A percentile compares a stretch with the other conserved stretches of the same genome.
phyloP scores from a whole-genome alignment of 2,888 invertebrate genomes.

The Scelioninae gen. 1 region DNA sequence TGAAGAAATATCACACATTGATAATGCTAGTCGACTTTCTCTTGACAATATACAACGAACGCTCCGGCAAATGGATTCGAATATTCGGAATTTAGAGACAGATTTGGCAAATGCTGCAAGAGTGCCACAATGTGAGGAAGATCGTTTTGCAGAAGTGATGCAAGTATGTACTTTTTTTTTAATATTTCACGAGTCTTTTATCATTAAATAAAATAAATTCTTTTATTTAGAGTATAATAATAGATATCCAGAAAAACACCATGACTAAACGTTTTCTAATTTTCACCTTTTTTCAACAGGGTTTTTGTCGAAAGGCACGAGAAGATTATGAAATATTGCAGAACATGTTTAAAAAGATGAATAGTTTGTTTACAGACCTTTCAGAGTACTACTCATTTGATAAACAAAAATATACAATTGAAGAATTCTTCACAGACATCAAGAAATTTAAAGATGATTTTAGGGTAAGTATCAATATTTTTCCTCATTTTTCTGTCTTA shows the following conservation, averaged over 20 bases:
- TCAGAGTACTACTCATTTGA: conserved; percentile 97
- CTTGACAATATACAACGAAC: conserved; percentile 92
- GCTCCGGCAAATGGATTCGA: conserved; percentile 93
- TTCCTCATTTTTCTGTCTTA: too few species aligned
- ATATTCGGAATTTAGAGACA: conserved; percentile 94
- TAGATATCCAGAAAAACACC: background rate
- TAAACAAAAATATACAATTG: conserved; percentile 95
- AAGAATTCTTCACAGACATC: conserved; percentile 97
- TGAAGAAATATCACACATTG: conserved; percentile 96
- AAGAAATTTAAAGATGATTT: conserved; percentile 97
- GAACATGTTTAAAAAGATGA: conserved; percentile 97
- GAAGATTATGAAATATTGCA: conserved; percentile 94
- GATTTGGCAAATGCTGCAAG: conserved; percentile 95
- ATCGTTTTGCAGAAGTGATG: conserved; percentile 94
- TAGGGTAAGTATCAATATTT: conserved; percentile 85
- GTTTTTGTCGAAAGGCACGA: conserved; percentile 91
- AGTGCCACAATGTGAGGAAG: conserved; percentile 91
- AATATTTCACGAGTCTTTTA: too few species aligned
- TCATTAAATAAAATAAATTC: too few species aligned
- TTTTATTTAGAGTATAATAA: too few species aligned
- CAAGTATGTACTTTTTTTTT: too few species aligned
- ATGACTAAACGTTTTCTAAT: background rate
- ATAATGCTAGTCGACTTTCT: conserved; percentile 94
- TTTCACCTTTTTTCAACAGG: conserved; percentile 80
- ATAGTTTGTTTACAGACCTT: conserved; percentile 91